Base-by-base conservation (phyloP, 2,113 vertebrate species). In the Aegithalos caudatus region DNA sequence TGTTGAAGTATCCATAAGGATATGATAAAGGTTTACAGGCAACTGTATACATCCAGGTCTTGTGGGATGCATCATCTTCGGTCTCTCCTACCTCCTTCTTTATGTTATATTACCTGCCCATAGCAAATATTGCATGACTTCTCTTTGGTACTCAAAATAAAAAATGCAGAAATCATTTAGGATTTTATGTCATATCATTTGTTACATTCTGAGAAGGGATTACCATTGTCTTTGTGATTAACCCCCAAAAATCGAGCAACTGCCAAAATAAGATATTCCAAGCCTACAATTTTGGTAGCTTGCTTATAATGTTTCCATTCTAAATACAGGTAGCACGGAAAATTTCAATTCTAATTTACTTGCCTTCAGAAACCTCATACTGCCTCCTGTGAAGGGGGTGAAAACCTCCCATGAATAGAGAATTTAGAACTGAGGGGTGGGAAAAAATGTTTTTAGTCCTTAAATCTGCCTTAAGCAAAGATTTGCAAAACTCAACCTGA, bases 401-500 rank as follows among this genome's bases (percentile, higher is more conserved):
- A 48, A 64, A 77, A 81, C 21, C 40, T 94, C n/a, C 53, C 24
- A 35, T 23, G 60, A 83, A 80, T 71, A 73, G 9, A 8, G 13
- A 88, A 10, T 42, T 65, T 58, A 70, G 60, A 86, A 81, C 15
- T 77, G 27, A 78, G 35, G 11, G 25, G 42, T 60, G 13, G n/a
- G 45, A 19, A 51, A 71, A 8, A 80, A 53, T 81, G 2, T 17
- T 92, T 80, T 74, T 47, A 35, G 64, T n/a, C 40, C 62, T 87
- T 72, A 74, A 80, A 82, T 61, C 37, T 67, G 40, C 87, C 85
- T 77, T 84, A 83, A 95, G 82, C 47, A 67, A 91, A 80, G 78
- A 66, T 89, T 88, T 94, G 62, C 65, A 81, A 92, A 94, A 87
- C 81, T 87, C 82, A 93, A 12, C 66, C 38, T 81, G 80, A 78